Base-by-base conservation (phyloP, 1,140 invertebrate genomes). In the Bombyx mandarina region DNA sequence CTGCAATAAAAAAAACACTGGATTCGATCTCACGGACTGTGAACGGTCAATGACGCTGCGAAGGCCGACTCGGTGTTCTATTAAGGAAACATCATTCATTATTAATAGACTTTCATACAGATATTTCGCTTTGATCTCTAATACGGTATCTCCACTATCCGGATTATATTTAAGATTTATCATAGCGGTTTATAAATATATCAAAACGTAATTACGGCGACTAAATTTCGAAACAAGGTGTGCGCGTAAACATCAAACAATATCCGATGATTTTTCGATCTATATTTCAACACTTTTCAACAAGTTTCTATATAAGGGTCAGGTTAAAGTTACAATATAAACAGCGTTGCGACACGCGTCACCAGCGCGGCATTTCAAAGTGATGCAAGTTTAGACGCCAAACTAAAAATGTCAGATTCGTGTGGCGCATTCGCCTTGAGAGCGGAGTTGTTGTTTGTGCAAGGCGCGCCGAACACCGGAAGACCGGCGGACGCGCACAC, bases 351-450 rank as follows among this genome's bases (percentile, higher is more conserved):
- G 63, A 72, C 68, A 78, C 61, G 56, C 66, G 56, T 62, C 69
- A 70, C 65, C 61, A 66, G 57, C 64, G 68, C 66, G 73, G 65
- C 74, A 80, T 82, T 82, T 79, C 66, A 68, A 76, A 75, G 61
- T 81, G 73, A 72, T 63, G 75, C 74, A 82, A 84, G 65, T 60
- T 54, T 60, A 51, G 58, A 22, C 9, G 53, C 57, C 63, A 71
- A 72, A 65, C 75, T 75, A 79, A 76, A 82, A 86, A 86, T 84
- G 81, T 84, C 79, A 83, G 75, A 80, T 69, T 83, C 79, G 78
- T 86, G 81, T 62, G 59, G 63, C 62, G 61, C 70, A 58, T 72
- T 70, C 65, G 66, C 74, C 79, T 79, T 72, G 61, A 63, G 70
- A 61, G 43, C 22, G 45, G 48, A 43, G 54, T 44, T 35, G 54